phyloP scores from a whole-genome alignment of 1,140 invertebrate genomes.

The Drosophila willistoni region DNA sequence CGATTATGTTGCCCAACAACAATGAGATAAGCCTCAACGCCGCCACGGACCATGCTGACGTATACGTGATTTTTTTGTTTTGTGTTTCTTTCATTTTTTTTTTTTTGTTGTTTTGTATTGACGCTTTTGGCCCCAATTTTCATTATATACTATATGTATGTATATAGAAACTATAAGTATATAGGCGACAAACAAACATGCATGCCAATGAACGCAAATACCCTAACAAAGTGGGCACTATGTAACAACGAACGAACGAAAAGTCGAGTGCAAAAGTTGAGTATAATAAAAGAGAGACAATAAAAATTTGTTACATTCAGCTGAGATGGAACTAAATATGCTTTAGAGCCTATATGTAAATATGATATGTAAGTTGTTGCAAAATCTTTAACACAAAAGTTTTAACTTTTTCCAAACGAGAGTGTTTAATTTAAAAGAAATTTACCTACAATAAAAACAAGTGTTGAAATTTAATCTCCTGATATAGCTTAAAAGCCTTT shows the following conservation, averaged over 20 bases:
- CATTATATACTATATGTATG: constrained; percentile 33
- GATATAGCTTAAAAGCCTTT: too few relatives aligned
- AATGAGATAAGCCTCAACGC: constrained; percentile 61
- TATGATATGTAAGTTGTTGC: too few relatives aligned
- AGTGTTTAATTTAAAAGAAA: too few relatives aligned
- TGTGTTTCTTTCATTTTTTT: constrained; percentile 60
- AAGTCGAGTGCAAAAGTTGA: not conserved
- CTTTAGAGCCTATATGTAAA: too few relatives aligned
- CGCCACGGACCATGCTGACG: constrained; percentile 57
- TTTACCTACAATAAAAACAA: too few relatives aligned
- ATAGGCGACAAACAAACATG: constrained; percentile 27
- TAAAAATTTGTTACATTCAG: too few relatives aligned
- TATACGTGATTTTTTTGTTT: constrained; percentile 77
- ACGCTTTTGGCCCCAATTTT: constrained; percentile 55
- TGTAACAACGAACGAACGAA: not conserved
- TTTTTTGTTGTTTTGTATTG: constrained; percentile 1
- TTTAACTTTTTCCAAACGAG: too few relatives aligned
- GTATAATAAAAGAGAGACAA: too few relatives aligned
- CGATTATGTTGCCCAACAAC: constrained; percentile 65
- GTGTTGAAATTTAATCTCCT: too few relatives aligned
- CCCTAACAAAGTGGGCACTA: not conserved
- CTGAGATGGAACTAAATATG: too few relatives aligned
- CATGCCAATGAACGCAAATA: constrained; percentile 11
- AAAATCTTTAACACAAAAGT: too few relatives aligned
- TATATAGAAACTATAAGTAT: constrained; percentile 21